A percentile compares a stretch with the other conserved stretches of the same genome.
These are phyloP conservation scores for Listrodromus nycthemerus DNA, from an alignment of 2,888 invertebrate genomes.

Conservation along the genomic window DNA sequence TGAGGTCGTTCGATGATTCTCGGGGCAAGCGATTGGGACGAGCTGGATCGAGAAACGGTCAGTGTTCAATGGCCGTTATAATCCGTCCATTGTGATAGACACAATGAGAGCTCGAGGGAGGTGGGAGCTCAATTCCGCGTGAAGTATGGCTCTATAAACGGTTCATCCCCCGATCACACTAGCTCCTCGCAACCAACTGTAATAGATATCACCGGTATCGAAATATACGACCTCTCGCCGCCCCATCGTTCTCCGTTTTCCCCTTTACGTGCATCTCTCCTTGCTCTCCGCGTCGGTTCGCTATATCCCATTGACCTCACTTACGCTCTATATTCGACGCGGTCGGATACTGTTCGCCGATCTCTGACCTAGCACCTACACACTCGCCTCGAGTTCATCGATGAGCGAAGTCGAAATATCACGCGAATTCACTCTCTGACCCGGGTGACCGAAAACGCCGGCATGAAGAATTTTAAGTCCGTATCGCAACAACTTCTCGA, in stretches of 20 bases:
- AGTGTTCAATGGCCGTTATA: constrained; percentile 78
- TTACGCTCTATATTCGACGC: constrained; percentile 24
- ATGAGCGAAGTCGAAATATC: background rate
- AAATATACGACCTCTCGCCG: constrained; percentile 70
- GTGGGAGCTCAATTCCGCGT: constrained; percentile 75
- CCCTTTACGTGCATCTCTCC: constrained; percentile 34
- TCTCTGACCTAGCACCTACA: constrained; percentile 7
- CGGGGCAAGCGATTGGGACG: background rate
- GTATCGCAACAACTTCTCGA: constrained; percentile 27
- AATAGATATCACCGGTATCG: constrained; percentile 74
- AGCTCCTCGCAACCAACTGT: constrained; percentile 49
- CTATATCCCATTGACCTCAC: constrained; percentile 44
- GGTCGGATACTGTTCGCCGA: constrained; percentile 19
- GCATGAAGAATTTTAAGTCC: background rate
- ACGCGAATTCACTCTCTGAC: background rate
- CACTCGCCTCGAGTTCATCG: background rate
- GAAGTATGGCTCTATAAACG: constrained; percentile 78
- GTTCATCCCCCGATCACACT: constrained; percentile 33
- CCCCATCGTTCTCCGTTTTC: constrained; percentile 55
- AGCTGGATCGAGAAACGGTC: constrained; percentile 65
- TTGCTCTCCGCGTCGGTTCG: constrained; percentile 1
- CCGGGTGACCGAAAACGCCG: background rate
- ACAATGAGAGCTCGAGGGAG: constrained; percentile 76
- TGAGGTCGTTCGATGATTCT: constrained; percentile 20
- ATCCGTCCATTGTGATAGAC: constrained; percentile 79